Base-by-base conservation (phyloP, 2,113 vertebrate genomes). In the Notarius lentiginosus region DNA sequence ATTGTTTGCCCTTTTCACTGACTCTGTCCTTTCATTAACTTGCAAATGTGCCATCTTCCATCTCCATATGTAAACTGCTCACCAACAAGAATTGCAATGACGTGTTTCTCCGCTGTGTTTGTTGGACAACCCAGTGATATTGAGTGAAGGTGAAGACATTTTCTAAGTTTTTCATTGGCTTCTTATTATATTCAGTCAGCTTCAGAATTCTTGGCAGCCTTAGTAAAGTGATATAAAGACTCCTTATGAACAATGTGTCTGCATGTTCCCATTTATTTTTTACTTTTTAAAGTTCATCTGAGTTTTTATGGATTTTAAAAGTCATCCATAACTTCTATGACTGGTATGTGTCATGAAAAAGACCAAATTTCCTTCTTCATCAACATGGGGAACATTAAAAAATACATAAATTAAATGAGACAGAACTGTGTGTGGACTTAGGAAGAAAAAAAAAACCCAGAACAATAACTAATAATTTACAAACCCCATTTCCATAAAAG, bases 1-100 rank as follows among this genome's bases (percentile, higher is more conserved):
- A 88, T 79, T 89, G 90, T 93, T 93, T 93, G 92, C 90, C 90
- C 93, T 93, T 90, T 89, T 91, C 89, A 87, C 90, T 88, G 88
- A 89, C 89, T 89, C 88, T 58, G 53, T 86, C 79, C 61, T 87
- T 90, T 90, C 89, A 90, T 91, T 91, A 90, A 91, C 83, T 91
- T 92, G 90, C 89, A 91, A 92, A 92, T 92, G 84, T 79, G 85
- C 87, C 79, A 76, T 87, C 89, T 85, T 88, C 83, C 83, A 81
- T 91, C 88, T 86, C 84, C 77, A 81, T 89, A 90, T 87, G 84
- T 89, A 86, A 90, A 90, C 86, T 80, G 80, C 86, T 87, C 72
- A 55, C 86, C 73, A 89, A 84, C 80, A 83, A 88, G 85, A 89
- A 87, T 83, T 76, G 86, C 82, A 87, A 90, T 84, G 85, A 90